Base-by-base conservation (phyloP, 1,140 invertebrate species). In the Ganaspis sp. region DNA sequence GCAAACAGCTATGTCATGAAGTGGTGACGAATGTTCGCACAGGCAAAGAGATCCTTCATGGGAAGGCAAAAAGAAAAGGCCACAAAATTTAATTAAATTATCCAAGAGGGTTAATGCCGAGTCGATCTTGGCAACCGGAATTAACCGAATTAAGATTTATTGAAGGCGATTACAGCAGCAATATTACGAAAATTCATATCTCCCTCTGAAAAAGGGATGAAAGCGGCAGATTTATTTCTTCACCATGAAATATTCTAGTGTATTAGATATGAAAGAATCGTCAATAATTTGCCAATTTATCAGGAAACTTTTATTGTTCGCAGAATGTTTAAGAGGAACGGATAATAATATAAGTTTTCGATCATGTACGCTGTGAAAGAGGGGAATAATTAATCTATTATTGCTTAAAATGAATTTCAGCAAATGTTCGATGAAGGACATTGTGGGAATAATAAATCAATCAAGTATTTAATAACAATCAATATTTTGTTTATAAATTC, bases 1-100 rank as follows among this genome's bases (percentile, higher is more conserved):
- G 15, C 54, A 78, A 78, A 75, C 26, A 42, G 38, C 58, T 12
- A 37, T n/a, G 73, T 70, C 74, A 79, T 73, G 72, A 75, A 64
- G 42, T 40, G 69, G 75, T 79, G 71, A 75, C 40, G 54, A 73
- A 79, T 49, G 70, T 42, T 71, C 54, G 12, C 54, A 11, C 29
- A 29, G 54, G 54, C 11, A 64, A 64, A 64, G 12, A 26, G 26
- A n/a, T 2, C 8, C 29, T 64, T 29, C 0, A 26, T 26, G 15
- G 26, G 54, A 12, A 29, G 11, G 54, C 8, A 29, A 29, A 29
- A 64, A 64, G 54, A n/a, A 29, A 15, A n/a, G 54, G 12, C 23
- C 23, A 0, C 23, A 64, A 4, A 29, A 64, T 29, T 29, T 64
- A 64, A 64, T 64, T 23, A 64, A 64, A 64, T 29, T 64, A 64